Percentiles rank a stretch among this genome's conserved stretches.
phyloP scores from a whole-genome alignment of 2,797 vertebrate genomes.

The Epinephelus malabaricus region DNA sequence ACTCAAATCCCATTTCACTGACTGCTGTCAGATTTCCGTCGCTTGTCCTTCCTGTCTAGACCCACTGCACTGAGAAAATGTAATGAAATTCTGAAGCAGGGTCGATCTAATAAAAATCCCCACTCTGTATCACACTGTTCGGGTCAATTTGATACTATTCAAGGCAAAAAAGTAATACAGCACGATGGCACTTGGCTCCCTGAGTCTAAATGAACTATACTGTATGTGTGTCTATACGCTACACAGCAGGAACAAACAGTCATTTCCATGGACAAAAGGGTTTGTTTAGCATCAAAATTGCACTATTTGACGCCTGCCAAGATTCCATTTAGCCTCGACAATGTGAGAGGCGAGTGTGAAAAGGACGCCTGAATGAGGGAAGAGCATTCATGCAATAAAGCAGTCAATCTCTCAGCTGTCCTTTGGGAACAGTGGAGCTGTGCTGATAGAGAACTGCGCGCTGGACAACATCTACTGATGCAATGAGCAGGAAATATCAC shows the following conservation, averaged over 20 bases:
- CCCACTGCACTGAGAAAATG: constrained; percentile 43
- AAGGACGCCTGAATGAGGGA: constrained; percentile 59
- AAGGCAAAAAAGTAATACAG: constrained; percentile 39
- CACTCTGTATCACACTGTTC: constrained; percentile 32
- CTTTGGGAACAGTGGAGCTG: constrained; percentile 43
- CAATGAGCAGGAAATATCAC: constrained; percentile 23
- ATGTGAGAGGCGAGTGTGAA: constrained; percentile 68
- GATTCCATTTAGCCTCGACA: constrained; percentile 69
- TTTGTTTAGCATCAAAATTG: constrained; percentile 74
- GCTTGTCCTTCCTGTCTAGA: constrained; percentile 54
- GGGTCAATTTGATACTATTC: constrained; percentile 48
- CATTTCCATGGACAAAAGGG: constrained; percentile 57
- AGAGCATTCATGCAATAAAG: constrained; percentile 68
- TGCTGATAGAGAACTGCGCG: constrained; percentile 22
- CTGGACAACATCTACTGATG: constrained; percentile 45
- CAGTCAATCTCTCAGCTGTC: constrained; percentile 55
- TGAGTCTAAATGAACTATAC: constrained; percentile 39
- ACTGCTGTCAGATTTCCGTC: constrained; percentile 50
- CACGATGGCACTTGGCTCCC: constrained; percentile 18
- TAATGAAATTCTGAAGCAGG: constrained; percentile 65
- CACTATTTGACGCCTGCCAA: constrained; percentile 61
- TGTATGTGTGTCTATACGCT: constrained; percentile 23
- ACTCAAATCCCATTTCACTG: constrained; percentile 63
- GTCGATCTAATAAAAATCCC: constrained; percentile 8
- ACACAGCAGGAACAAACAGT: constrained; percentile 41